Evolutionary conservation across 2,113 vertebrate genomes (phyloP).

Genomic region (Forbesichthys papilliferus): DNA sequence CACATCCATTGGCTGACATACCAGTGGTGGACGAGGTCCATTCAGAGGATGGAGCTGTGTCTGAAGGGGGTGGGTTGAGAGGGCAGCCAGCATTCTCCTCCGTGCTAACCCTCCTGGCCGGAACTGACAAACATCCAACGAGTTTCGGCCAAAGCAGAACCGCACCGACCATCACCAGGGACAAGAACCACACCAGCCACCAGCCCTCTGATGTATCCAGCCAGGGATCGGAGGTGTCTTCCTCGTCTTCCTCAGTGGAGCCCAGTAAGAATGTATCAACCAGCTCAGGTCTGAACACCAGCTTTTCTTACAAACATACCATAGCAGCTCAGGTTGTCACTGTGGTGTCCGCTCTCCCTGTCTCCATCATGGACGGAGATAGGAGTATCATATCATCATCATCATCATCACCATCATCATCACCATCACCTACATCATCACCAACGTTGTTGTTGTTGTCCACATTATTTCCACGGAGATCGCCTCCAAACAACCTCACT

Average conservation of each 20-base stretch:
- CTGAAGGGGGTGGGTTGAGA: conserved; percentile 56
- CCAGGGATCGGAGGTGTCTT: conserved; percentile 68
- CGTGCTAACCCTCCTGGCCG: conserved; percentile 72
- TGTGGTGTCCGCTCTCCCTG: conserved; percentile 7
- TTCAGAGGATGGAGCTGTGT: conserved; percentile 53
- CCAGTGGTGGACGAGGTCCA: conserved; percentile 54
- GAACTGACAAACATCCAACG: conserved; percentile 62
- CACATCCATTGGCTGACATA: conserved; percentile 46
- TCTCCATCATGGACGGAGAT: conserved; percentile 24
- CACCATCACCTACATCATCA: conserved; percentile 4
- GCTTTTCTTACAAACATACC: conserved; percentile 54
- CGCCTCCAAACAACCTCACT: conserved; percentile 6
- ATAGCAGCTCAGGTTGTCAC: conserved; percentile 41
- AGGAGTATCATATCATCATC: neutral
- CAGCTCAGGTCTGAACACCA: conserved; percentile 85
- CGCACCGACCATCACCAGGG: conserved; percentile 74
- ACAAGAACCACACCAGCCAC: conserved; percentile 75
- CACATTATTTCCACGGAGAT: conserved; percentile 11
- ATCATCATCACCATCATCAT: conserved; percentile 30
- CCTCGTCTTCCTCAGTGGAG: conserved; percentile 53
- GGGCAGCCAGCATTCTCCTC: conserved; percentile 74
- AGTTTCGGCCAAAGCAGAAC: conserved; percentile 74
- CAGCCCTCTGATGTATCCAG: conserved; percentile 76
- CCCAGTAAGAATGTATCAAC: conserved; percentile 62
- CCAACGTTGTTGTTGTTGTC: conserved; percentile 15